phyloP scores from a whole-genome alignment of 2,888 invertebrate genomes.

The Cremastinae sp. region DNA sequence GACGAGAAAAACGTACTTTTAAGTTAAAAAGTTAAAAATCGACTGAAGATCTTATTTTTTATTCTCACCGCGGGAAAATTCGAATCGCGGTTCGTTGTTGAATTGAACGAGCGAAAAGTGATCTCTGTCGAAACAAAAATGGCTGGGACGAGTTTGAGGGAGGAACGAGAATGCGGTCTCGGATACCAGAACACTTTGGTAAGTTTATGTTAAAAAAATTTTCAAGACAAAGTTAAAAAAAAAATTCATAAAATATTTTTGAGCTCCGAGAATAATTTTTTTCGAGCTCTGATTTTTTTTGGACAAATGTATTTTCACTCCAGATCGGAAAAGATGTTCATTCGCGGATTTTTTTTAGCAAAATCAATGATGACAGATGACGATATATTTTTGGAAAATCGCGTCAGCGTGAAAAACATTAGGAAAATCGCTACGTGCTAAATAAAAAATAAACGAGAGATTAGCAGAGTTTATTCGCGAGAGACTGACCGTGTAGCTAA shows the following conservation, averaged over 20 bases:
- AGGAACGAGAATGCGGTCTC: slow-evolving; percentile 85
- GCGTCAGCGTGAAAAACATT: neutral
- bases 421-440: neutral
- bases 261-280: neutral
- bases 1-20: too few relatives aligned
- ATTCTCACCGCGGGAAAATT: slow-evolving; percentile 6
- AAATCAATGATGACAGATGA: neutral
- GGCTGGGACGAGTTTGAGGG: slow-evolving; percentile 73
- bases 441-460: neutral
- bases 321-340: neutral
- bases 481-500: slow-evolving; percentile 43
- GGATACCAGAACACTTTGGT: slow-evolving; percentile 88
- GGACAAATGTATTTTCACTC: neutral
- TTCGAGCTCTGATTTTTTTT: neutral
- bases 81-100: neutral
- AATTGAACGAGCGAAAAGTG: neutral
- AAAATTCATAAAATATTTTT: too few relatives aligned
- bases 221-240: too few relatives aligned
- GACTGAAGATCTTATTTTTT: neutral
- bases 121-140: slow-evolving; percentile 63
- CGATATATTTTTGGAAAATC: slow-evolving; percentile 2
- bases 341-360: too few relatives aligned
- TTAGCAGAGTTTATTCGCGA: slow-evolving; percentile 6
- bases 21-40: too few relatives aligned
- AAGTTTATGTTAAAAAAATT: slow-evolving; percentile 74